Evolutionary conservation across 1,140 invertebrate species (phyloP).

Genomic region (Varroa destructor): DNA sequence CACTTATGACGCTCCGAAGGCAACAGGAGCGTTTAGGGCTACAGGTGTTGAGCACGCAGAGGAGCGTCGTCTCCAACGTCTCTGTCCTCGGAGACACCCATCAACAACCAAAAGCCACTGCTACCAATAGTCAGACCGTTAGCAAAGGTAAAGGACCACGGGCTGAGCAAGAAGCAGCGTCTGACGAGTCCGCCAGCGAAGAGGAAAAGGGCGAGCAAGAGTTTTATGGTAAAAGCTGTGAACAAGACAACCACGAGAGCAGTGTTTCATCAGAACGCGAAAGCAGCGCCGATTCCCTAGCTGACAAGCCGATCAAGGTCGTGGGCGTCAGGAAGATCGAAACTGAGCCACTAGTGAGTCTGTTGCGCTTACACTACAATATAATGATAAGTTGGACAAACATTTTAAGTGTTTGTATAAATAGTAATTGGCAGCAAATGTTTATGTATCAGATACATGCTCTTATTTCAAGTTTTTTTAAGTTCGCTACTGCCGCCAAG

Average conservation of each 20-base stretch:
- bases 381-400: too few species aligned
- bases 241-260: not conserved
- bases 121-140: too few species aligned
- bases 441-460: too few species aligned
- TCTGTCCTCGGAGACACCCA: too few species aligned
- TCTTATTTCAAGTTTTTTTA: too few species aligned
- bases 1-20: conserved; percentile 38
- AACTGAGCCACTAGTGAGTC: conserved; percentile 67
- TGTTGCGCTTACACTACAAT: not conserved
- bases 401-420: too few species aligned
- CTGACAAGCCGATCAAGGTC: conserved; percentile 42
- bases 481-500: too few species aligned
- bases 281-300: not conserved
- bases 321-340: conserved; percentile 73
- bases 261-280: conserved; percentile 9
- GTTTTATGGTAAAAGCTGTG: too few species aligned
- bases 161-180: conserved; percentile 35
- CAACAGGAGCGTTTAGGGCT: conserved; percentile 36
- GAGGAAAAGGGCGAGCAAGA: conserved; percentile 41
- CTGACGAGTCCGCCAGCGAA: conserved; percentile 40
- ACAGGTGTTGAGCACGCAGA: conserved; percentile 35
- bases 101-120: too few species aligned
- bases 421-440: too few species aligned
- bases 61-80: too few species aligned
- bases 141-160: too few species aligned